Conservation (phyloP, 2,888 invertebrate species). For the Apodemia duryi region DNA sequence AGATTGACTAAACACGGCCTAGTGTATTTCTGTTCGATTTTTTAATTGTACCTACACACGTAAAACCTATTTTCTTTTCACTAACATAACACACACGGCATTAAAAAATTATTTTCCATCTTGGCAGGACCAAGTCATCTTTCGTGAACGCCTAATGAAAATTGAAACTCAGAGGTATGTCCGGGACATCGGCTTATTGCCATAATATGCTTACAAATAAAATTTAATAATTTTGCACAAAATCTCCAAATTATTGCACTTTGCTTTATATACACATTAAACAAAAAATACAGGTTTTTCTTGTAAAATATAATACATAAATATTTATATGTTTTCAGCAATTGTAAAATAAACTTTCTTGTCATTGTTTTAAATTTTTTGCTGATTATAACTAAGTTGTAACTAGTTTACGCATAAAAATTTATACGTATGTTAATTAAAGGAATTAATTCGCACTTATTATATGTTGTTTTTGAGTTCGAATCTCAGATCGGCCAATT, state of each 20-base stretch:
- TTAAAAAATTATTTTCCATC: constrained; percentile 25
- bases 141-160: constrained; percentile 76
- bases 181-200: constrained; percentile 46
- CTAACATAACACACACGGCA: not conserved
- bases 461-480: too few relatives aligned
- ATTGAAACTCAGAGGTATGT: constrained; percentile 62
- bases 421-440: too few relatives aligned
- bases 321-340: not conserved
- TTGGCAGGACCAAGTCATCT: constrained; percentile 75
- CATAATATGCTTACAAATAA: constrained; percentile 4
- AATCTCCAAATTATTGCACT: constrained; percentile 16
- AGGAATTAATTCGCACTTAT: too few relatives aligned
- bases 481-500: too few relatives aligned
- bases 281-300: not conserved
- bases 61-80: not conserved
- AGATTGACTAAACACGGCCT: not conserved
- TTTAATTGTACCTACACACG: not conserved
- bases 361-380: not conserved
- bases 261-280: constrained; percentile 2
- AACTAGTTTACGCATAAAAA: too few relatives aligned
- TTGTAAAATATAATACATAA: not conserved
- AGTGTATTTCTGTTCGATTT: not conserved
- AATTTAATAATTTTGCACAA: constrained; percentile 17
- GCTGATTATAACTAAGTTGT: not conserved
- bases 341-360: constrained; percentile 7